phyloP scores from a whole-genome alignment of 2,113 vertebrate species.

The Malurus alboscapulatus region DNA sequence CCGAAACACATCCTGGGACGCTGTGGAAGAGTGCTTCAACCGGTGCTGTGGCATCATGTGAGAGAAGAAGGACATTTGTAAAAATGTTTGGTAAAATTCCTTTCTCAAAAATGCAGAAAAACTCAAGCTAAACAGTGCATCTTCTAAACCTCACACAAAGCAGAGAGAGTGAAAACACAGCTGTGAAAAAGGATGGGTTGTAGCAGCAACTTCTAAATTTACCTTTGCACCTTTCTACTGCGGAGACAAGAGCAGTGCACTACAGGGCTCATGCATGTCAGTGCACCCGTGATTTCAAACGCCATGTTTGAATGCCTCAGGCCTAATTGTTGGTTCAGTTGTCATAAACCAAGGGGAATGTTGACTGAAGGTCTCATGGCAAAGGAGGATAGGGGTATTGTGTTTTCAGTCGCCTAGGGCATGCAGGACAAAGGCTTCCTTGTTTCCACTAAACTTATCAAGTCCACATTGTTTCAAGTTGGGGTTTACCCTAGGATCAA shows the following conservation, averaged over 20 bases:
- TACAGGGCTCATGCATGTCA: background rate
- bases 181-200: background rate
- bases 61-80: background rate
- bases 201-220: background rate
- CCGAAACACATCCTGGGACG: background rate
- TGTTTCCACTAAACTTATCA: slow-evolving; percentile 43
- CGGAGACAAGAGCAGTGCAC: background rate
- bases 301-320: slow-evolving; percentile 43
- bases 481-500: background rate
- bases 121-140: background rate
- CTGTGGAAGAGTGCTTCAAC: background rate
- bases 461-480: slow-evolving; percentile 32
- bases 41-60: background rate
- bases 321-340: slow-evolving; percentile 45
- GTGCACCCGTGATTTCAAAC: slow-evolving; percentile 32
- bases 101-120: background rate
- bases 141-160: background rate
- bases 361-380: slow-evolving; percentile 43
- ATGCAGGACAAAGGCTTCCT: slow-evolving; percentile 2
- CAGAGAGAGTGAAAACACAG: background rate
- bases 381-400: background rate
- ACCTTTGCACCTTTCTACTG: slow-evolving; percentile 6
- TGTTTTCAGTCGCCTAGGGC: slow-evolving; percentile 25
- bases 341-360: slow-evolving; percentile 35
- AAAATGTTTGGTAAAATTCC: background rate